These are phyloP conservation scores for Chymomyza procnemis DNA, from an alignment of 2,888 invertebrate genomes.

Conservation along the genomic window DNA sequence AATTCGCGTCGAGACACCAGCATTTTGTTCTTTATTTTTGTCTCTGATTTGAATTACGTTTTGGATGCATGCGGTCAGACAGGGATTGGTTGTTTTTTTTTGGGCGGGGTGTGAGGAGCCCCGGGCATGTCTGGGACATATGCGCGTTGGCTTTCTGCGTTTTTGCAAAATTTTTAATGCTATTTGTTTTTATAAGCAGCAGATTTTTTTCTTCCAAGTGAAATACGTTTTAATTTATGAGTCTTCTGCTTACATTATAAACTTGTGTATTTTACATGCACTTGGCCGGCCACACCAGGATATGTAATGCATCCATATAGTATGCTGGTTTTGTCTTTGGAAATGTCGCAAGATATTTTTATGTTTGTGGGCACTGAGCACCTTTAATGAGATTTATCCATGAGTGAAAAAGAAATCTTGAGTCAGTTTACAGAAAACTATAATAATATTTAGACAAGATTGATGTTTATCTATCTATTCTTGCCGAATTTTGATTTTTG, in stretches of 20 bases:
- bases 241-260: slow-evolving; percentile 56
- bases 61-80: slow-evolving; percentile 28
- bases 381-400: neutral
- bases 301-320: slow-evolving; percentile 38
- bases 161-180: slow-evolving; percentile 60
- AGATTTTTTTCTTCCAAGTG: slow-evolving; percentile 74
- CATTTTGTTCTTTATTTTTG: slow-evolving; percentile 49
- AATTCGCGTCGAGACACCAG: slow-evolving; percentile 46
- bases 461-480: too few relatives aligned
- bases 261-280: slow-evolving; percentile 60
- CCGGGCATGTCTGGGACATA: neutral
- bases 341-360: neutral
- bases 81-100: too few relatives aligned
- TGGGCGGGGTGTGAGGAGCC: neutral
- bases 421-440: neutral
- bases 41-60: slow-evolving; percentile 56
- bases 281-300: slow-evolving; percentile 61
- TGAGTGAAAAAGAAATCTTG: neutral
- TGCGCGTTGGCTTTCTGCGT: slow-evolving; percentile 28
- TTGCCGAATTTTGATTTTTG: too few relatives aligned
- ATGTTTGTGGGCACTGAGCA: neutral
- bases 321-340: neutral
- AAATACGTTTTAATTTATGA: slow-evolving; percentile 74
- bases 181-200: slow-evolving; percentile 62
- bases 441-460: too few relatives aligned